A percentile compares a stretch with the other conserved stretches of the same genome.
Conservation (phyloP, 1,140 invertebrate genomes). For the Eupristina koningsbergeri region DNA sequence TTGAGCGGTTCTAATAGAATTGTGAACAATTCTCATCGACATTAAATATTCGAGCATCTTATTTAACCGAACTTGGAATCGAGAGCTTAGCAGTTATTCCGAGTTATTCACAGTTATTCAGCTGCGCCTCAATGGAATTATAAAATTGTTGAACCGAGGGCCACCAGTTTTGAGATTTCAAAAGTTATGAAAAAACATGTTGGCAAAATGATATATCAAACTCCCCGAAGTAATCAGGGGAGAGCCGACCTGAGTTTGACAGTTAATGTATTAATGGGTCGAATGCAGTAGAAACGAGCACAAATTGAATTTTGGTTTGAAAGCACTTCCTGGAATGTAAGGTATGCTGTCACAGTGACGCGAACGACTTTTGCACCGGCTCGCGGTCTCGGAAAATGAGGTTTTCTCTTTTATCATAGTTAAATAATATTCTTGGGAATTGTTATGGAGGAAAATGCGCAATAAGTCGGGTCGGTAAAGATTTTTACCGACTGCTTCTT, state of each 20-base stretch:
- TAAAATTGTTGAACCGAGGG: not conserved
- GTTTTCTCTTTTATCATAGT: not conserved
- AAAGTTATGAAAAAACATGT: not conserved
- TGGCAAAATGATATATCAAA: not conserved
- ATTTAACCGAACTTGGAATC: not conserved
- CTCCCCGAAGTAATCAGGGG: not conserved
- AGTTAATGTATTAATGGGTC: conserved; percentile 11
- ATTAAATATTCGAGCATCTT: not conserved
- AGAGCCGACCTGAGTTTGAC: conserved; percentile 19
- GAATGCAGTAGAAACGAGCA: not conserved
- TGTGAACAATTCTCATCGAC: not conserved
- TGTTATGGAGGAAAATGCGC: too few species aligned
- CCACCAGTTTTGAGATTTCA: not conserved
- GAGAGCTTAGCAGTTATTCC: not conserved
- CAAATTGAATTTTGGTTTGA: not conserved
- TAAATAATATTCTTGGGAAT: not conserved
- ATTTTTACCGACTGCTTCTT: too few species aligned
- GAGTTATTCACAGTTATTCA: too few species aligned
- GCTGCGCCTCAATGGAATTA: too few species aligned
- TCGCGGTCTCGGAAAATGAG: not conserved
- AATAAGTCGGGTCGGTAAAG: too few species aligned
- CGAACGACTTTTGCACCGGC: not conserved
- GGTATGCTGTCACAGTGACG: not conserved
- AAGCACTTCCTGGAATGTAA: not conserved
- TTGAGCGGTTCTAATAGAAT: not conserved